phyloP scores from a whole-genome alignment of 2,113 vertebrate genomes.

The Dipodomys merriami region DNA sequence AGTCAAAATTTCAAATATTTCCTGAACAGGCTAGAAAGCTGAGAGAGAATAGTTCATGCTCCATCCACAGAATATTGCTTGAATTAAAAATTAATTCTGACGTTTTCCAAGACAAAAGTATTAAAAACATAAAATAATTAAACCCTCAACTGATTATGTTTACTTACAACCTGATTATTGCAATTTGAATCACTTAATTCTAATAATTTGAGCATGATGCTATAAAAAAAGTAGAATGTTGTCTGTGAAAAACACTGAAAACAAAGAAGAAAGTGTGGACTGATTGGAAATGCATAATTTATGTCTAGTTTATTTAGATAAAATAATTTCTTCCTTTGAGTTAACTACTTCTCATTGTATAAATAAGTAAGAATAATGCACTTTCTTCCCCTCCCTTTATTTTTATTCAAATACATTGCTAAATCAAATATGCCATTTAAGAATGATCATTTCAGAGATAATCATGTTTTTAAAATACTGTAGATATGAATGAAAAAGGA shows the following conservation, averaged over 20 bases:
- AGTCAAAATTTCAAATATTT: slow-evolving; percentile 36
- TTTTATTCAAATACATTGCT: slow-evolving; percentile 11
- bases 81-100: slow-evolving; percentile 56
- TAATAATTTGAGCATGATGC: slow-evolving; percentile 9
- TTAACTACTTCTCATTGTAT: background rate
- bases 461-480: background rate
- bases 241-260: background rate
- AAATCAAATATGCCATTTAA: slow-evolving; percentile 13
- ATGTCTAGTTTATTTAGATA: slow-evolving; percentile 21
- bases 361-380: slow-evolving; percentile 26
- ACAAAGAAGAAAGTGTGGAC: background rate
- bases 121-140: slow-evolving; percentile 17
- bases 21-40: slow-evolving; percentile 2
- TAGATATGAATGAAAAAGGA: background rate
- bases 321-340: slow-evolving; percentile 31
- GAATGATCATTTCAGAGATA: background rate
- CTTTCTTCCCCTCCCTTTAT: background rate
- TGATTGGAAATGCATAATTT: slow-evolving; percentile 20
- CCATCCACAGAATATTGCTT: background rate
- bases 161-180: slow-evolving; percentile 31
- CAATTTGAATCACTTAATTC: background rate
- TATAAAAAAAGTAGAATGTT: slow-evolving; percentile 17
- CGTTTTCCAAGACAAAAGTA: slow-evolving; percentile 24
- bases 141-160: background rate
- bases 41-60: background rate